A percentile compares a stretch with the other conserved stretches of the same genome.
Conservation (phyloP, 2,113 vertebrate species). For the Fregetta grallaria region DNA sequence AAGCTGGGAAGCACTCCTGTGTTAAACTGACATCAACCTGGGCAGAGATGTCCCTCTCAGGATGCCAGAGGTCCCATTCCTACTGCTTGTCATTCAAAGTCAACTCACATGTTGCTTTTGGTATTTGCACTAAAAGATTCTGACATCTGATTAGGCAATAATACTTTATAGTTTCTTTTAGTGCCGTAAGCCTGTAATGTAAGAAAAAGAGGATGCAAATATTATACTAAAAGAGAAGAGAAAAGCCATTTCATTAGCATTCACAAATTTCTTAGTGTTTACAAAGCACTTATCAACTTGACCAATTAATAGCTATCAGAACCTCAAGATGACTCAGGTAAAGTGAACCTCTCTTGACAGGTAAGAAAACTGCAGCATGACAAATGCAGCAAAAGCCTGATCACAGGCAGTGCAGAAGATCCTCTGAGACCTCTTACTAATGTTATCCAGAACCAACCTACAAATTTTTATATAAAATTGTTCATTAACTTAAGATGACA, state of each 20-base stretch:
- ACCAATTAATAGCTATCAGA: not conserved
- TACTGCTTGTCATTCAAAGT: not conserved
- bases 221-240: not conserved
- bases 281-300: not conserved
- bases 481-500: not conserved
- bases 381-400: not conserved
- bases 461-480: not conserved
- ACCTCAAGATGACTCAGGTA: not conserved
- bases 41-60: not conserved
- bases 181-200: not conserved
- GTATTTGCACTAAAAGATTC: not conserved
- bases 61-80: not conserved
- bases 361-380: not conserved
- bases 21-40: not conserved
- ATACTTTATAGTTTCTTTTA: not conserved
- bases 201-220: not conserved
- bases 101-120: not conserved
- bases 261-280: not conserved
- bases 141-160: not conserved
- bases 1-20: not conserved
- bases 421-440: not conserved
- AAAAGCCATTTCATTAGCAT: not conserved
- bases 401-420: not conserved
- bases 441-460: fast-evolving
- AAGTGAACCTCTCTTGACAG: not conserved